These are phyloP conservation scores for Paramormyrops kingsleyae DNA, from an alignment of 2,113 vertebrate genomes.

Conservation along the genomic window DNA sequence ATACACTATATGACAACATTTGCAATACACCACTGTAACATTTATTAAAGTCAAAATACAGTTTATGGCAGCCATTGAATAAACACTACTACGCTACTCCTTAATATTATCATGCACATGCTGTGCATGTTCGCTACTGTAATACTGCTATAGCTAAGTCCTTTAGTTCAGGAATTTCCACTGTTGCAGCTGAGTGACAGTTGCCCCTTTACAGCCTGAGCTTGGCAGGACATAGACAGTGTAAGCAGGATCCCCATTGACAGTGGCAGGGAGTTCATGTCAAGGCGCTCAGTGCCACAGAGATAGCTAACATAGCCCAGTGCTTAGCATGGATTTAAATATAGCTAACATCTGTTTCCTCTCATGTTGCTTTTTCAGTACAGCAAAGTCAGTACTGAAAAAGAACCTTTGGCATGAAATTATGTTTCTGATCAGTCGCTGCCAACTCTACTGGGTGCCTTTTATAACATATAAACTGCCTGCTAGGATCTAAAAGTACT, in stretches of 20 bases:
- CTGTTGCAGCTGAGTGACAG: neutral
- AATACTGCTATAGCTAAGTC: neutral
- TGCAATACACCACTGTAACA: neutral
- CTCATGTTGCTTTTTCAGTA: too few relatives aligned
- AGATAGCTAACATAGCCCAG: neutral
- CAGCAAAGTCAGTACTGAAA: neutral
- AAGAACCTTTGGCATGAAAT: neutral
- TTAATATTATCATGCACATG: neutral
- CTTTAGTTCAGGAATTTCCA: neutral
- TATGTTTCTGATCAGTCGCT: neutral
- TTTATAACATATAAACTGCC: neutral
- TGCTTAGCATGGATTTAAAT: constrained; percentile 9
- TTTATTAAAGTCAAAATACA: neutral
- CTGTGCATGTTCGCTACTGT: neutral
- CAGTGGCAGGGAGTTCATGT: neutral
- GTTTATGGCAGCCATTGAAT: neutral
- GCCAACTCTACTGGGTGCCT: neutral
- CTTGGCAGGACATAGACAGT: neutral
- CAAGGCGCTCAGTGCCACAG: neutral
- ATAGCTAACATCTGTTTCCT: constrained; percentile 32
- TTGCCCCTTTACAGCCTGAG: neutral
- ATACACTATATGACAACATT: neutral
- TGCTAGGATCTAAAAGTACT: neutral
- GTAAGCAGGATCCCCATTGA: neutral
- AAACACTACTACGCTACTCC: neutral